Base-by-base conservation (phyloP, 2,113 vertebrate species). In the Rallus limicola region DNA sequence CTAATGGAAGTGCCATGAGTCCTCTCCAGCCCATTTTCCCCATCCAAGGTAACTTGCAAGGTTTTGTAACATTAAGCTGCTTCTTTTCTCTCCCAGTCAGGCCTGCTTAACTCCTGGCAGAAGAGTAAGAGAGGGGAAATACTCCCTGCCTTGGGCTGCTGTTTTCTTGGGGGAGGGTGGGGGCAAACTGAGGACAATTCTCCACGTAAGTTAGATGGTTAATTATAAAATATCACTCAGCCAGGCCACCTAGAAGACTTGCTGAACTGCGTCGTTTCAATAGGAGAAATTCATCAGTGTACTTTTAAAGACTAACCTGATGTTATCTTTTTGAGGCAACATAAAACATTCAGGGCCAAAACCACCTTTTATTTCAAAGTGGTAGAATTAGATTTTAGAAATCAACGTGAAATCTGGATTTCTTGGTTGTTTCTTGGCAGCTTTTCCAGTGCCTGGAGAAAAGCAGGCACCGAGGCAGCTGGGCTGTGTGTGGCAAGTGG, bases 41-140 rank as follows among this genome's bases (percentile, higher is more conserved):
- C 16, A 11, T 29, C 25, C 2, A 19, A 3, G 16, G n/a, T 53
- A n/a, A 11, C 26, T 90, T 8, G 13, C 3, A 3, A 29, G 36
- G 31, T 65, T 42, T 58, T 10, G 4, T 11, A 71, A 60, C 24
- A 0, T 8, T 5, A n/a, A 42, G 17, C 23, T 4, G 0, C 21
- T 79, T 70, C 33, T 78, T 60, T 48, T 64, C 26, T 25, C 4
- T 17, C 23, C 3, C 1, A 3, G 16, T 55, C 21, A 82, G 13
- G 4, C 33, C n/a, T 59, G 20, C 44, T 85, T 38, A 42, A n/a
- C 34, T 63, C n/a, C 10, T 29, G 17, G 11, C 33, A 59, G 50
- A 62, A 36, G 63, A 53, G 20, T 9, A 44, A 48, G 24, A 81
- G 44, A 76, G 8, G 3, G 42, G 33, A 82, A 76, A 52, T 24